Evolutionary conservation across 2,113 vertebrate genomes (phyloP).

Genomic region (Planiliza haematocheilus): DNA sequence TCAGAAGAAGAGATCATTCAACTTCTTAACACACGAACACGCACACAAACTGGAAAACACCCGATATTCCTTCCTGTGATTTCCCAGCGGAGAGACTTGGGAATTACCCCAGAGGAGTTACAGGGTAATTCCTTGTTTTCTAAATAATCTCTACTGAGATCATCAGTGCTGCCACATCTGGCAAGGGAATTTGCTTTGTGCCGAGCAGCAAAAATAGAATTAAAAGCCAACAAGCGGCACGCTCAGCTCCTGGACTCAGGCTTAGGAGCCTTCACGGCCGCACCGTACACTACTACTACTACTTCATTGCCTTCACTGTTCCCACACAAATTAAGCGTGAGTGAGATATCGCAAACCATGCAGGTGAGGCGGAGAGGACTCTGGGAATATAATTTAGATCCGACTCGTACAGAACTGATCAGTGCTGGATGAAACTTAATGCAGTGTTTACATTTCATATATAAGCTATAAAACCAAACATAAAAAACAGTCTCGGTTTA

Average conservation of each 20-base stretch:
- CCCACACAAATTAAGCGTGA: not conserved
- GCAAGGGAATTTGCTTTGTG: constrained; percentile 23
- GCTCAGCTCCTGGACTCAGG: constrained; percentile 14
- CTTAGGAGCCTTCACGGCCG: constrained; percentile 19
- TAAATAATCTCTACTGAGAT: constrained; percentile 16
- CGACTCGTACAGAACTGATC: constrained; percentile 28
- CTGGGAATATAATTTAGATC: constrained; percentile 31
- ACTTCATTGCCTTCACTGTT: constrained; percentile 23
- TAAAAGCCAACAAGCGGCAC: constrained; percentile 38
- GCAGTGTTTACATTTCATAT: constrained; percentile 60
- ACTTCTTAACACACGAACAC: constrained; percentile 24
- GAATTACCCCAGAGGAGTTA: constrained; percentile 14
- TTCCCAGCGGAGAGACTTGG: constrained; percentile 8
- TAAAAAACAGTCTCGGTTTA: constrained; percentile 68
- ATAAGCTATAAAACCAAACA: constrained; percentile 73
- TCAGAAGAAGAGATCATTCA: constrained; percentile 33
- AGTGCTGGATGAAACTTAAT: constrained; percentile 48
- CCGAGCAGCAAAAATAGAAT: constrained; percentile 26
- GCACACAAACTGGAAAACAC: constrained; percentile 43
- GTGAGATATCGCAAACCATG: constrained; percentile 44
- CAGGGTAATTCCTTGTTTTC: constrained; percentile 21
- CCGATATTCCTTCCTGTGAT: constrained; percentile 26
- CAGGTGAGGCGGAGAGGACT: constrained; percentile 27
- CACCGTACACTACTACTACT: constrained; percentile 10
- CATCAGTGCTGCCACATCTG: constrained; percentile 19